Evolutionary conservation across 35 echinoderm and acorn worm genomes (phyloP), one percentile per base, ranked within the genome.

Genomic region (Apostichopus japonicus): DNA sequence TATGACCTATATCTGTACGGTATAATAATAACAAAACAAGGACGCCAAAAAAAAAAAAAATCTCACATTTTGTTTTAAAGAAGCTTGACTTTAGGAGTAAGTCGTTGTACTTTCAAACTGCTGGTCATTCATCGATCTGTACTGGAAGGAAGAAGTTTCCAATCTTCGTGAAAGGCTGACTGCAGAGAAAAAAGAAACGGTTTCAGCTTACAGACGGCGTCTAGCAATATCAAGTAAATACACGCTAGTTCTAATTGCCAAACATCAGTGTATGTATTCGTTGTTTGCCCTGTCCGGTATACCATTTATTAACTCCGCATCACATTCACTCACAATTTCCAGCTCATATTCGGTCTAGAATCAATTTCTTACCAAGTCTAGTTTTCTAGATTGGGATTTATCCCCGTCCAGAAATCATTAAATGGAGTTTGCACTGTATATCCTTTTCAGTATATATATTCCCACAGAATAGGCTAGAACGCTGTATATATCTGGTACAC

Each of bases 171-270:
- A 75, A 75, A 75, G 71, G 71, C 71, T 14, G 6, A 75, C 11
- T 67, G 33, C 57, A 61, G 71, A 75, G 21, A 19, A 23, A 23
- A 19, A 75, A 75, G 15, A 75, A n/a, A 19, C 71, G 21, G 71
- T 75, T 23, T 75, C 71, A 75, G 6, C 71, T 75, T 75, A 75
- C 71, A 75, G 71, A 75, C 22, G 71, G 71, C 71, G 71, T 75
- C 71, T 75, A 23, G 17, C 71, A 23, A 75, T 75, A 75, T 75
- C 71, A 75, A 75, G 21, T 75, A 75, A 75, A 75, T 75, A 75
- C 71, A 21, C 33, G 33, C 15, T 75, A 75, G 71, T 75, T 75
- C 71, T 75, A 75, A 75, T 75, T 75, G 71, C 16, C 71, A 75
- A 75, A 75, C 22, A 23, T 75, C 71, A 75, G 71, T 75, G 21